Evolutionary conservation across 2,113 vertebrate genomes (phyloP).

Genomic region (Otus sunia): DNA sequence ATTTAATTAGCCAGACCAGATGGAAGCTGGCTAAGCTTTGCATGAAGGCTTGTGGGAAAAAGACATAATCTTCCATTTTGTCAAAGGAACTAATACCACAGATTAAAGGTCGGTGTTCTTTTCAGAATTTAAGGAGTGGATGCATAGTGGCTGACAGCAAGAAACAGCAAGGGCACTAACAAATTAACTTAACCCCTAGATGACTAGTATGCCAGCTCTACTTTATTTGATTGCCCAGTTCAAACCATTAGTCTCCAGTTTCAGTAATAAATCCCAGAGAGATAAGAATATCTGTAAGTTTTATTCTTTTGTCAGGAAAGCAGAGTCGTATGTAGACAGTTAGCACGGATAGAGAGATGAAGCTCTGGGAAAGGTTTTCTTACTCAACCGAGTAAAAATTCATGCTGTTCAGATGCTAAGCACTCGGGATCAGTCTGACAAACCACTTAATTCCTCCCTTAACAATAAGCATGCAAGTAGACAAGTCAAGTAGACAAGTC

Average conservation of each 20-base stretch:
- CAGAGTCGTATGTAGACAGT: not conserved
- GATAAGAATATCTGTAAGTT: not conserved
- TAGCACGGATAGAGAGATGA: not conserved
- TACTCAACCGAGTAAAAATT: not conserved
- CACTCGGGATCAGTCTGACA: slow-evolving; percentile 30
- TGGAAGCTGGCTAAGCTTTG: slow-evolving; percentile 41
- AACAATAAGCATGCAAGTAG: not conserved
- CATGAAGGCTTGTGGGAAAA: slow-evolving; percentile 52
- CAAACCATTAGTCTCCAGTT: not conserved
- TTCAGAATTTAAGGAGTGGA: slow-evolving; percentile 37
- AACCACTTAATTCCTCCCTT: not conserved
- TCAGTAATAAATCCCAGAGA: not conserved
- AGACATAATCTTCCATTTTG: slow-evolving; percentile 52
- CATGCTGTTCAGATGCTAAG: slow-evolving; percentile 17
- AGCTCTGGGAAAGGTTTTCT: not conserved
- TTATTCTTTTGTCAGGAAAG: not conserved
- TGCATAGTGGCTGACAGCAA: not conserved
- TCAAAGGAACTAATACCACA: slow-evolving; percentile 56
- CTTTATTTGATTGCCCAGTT: not conserved
- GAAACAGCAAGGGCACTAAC: not conserved
- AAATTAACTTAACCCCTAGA: slow-evolving; percentile 18
- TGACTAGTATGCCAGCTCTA: not conserved
- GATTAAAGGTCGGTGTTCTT: slow-evolving; percentile 55
- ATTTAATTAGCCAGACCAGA: slow-evolving; percentile 61
- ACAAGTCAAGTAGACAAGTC: slow-evolving; percentile 42